A percentile compares a stretch with the other conserved stretches of the same genome.
These are phyloP conservation scores for Struthio camelus DNA, from an alignment of 2,113 vertebrate genomes.

Conservation along the genomic window DNA sequence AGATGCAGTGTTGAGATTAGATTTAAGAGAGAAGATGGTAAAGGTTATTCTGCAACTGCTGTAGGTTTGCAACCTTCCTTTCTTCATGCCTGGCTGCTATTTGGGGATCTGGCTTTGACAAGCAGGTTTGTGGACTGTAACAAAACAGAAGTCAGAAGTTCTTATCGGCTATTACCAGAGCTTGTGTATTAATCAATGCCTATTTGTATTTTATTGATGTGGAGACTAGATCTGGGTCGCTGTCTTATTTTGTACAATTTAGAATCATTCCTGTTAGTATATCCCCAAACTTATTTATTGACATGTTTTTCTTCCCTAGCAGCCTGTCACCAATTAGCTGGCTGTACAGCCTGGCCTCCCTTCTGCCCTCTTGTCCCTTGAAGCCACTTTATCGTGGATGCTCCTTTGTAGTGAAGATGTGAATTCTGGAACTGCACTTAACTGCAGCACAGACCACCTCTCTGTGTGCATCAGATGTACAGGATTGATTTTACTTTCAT, in stretches of 20 bases:
- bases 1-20: neutral
- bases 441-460: conserved; percentile 67
- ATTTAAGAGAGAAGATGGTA: neutral
- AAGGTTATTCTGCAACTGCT: neutral
- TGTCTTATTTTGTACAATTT: conserved; percentile 59
- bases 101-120: neutral
- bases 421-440: conserved; percentile 70
- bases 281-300: conserved; percentile 57
- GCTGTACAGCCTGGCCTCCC: conserved; percentile 61
- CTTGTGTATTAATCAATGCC: neutral
- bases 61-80: neutral
- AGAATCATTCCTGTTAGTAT: conserved; percentile 41
- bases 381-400: conserved; percentile 65
- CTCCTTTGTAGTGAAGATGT: conserved; percentile 71
- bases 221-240: neutral
- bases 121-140: neutral
- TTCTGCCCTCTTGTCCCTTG: conserved; percentile 66
- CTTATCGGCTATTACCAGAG: neutral
- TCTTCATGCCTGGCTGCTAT: neutral
- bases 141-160: neutral
- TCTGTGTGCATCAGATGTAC: conserved; percentile 48
- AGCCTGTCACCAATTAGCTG: conserved; percentile 69
- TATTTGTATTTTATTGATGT: conserved; percentile 8
- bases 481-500: conserved; percentile 63
- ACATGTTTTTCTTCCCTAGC: conserved; percentile 69